Evolutionary conservation across 2,113 vertebrate genomes (phyloP).

Genomic region (Centropus unirufus): DNA sequence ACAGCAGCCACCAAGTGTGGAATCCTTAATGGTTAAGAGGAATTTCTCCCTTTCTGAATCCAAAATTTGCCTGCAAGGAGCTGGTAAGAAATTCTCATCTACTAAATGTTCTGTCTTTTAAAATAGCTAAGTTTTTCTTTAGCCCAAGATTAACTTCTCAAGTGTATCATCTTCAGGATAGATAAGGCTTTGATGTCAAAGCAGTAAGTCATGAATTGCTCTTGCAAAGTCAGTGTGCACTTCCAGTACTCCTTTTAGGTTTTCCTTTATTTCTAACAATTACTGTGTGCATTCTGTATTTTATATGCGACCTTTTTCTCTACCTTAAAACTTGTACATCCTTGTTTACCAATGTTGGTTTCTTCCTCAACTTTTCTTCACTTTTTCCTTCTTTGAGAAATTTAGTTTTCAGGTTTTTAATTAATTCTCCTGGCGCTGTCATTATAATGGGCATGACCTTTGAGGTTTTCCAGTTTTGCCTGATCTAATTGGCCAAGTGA

Average conservation of each 20-base stretch:
- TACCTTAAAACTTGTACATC: background rate
- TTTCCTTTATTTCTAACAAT: background rate
- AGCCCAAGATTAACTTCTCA: background rate
- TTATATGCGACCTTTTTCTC: background rate
- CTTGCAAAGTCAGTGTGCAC: background rate
- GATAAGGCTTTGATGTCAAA: conserved; percentile 16
- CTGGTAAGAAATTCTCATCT: background rate
- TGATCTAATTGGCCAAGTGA: conserved; percentile 23
- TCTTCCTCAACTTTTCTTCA: background rate
- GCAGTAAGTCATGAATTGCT: conserved; percentile 2
- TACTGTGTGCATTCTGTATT: background rate
- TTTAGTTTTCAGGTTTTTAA: conserved; percentile 3
- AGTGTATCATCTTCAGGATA: background rate
- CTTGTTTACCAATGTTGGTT: background rate
- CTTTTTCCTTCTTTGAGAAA: conserved; percentile 11
- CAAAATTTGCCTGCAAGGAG: background rate
- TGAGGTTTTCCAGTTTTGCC: conserved; percentile 9
- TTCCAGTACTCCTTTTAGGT: background rate
- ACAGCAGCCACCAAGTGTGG: background rate
- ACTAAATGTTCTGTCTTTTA: background rate
- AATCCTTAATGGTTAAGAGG: background rate
- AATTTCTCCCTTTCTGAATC: background rate
- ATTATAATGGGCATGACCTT: background rate
- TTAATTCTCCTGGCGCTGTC: background rate
- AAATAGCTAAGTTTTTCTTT: conserved; percentile 3